Evolutionary conservation across 2,888 invertebrate species (phyloP), one percentile per base, ranked within the genome.

Genomic region (Drosophila acutilabella): DNA sequence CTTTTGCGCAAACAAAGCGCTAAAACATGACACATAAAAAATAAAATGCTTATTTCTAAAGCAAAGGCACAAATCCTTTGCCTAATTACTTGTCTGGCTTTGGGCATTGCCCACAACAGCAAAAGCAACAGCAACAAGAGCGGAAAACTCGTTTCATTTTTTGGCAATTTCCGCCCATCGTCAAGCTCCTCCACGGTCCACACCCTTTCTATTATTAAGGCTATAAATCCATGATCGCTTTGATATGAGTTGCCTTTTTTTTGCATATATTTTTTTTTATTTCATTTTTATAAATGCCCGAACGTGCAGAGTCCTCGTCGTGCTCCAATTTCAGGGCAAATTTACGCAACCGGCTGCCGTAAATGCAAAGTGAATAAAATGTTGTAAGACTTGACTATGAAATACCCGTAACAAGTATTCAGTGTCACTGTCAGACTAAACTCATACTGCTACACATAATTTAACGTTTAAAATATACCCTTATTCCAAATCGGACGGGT

Each of bases 141-240:
- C 10, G 33, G 45, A 44, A 50, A 54, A 48, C 47, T 69, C 65
- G 64, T 68, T 78, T 66, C 60, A 67, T 80, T 70, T 65, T 72
- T 74, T 74, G 70, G 52, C 80, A 80, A 78, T 76, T 77, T 76
- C 76, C 76, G 76, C 61, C 57, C 52, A 51, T 62, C 42, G 30
- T 2, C 30, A 8, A 30, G 51, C 56, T 23, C 26, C 42, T 40
- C 18, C 61, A 41, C 23, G 16, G 53, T 45, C 36, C 65, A 20
- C 20, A 4, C 71, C 48, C 64, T 68, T 73, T 64, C 83, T 81
- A 86, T 88, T 86, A 83, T 83, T 88, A 88, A 88, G 86, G 88
- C 83, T 81, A 86, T 88, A 86, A 86, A 86, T 86, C 85, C 80
- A 88, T 88, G 88, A 86, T 88, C 85, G 86, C 80, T 81, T 86